Conservation (phyloP, 2,888 invertebrate species). For the Mythimna impura region DNA sequence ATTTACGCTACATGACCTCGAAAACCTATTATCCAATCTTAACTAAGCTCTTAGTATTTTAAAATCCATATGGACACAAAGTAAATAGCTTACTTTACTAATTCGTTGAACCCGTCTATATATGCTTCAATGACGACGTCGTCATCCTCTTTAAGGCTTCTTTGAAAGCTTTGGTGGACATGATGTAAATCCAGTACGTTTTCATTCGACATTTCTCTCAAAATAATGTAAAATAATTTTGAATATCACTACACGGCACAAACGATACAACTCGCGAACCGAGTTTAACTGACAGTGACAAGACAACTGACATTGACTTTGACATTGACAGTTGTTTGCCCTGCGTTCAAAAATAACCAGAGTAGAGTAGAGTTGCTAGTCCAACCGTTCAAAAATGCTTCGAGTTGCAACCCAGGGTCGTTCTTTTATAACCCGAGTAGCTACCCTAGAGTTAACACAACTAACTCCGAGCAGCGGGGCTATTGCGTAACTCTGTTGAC, state of each 20-base stretch:
- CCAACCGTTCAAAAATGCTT: no score
- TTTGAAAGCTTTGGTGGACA: slow-evolving; percentile 92
- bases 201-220: slow-evolving; percentile 86
- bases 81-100: slow-evolving; percentile 93
- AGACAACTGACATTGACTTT: slow-evolving; percentile 16
- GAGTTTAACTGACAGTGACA: slow-evolving; percentile 14
- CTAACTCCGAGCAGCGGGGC: no score
- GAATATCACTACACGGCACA: slow-evolving; percentile 27
- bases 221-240: slow-evolving; percentile 33
- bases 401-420: no score
- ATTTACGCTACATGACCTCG: slow-evolving; percentile 30
- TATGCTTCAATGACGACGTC: slow-evolving; percentile 94
- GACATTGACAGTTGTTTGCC: slow-evolving; percentile 7
- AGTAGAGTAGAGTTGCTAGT: no score
- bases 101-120: slow-evolving; percentile 94
- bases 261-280: slow-evolving; percentile 36
- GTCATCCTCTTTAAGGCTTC: slow-evolving; percentile 92
- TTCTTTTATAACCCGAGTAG: no score
- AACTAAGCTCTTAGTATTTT: slow-evolving; percentile 39
- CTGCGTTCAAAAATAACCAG: no score
- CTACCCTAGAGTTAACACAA: no score
- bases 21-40: slow-evolving; percentile 42
- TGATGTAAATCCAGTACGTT: slow-evolving; percentile 83
- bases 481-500: no score
- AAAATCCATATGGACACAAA: slow-evolving; percentile 73